phyloP scores from a whole-genome alignment of 2,113 vertebrate genomes.

The Catharus fuscescens region DNA sequence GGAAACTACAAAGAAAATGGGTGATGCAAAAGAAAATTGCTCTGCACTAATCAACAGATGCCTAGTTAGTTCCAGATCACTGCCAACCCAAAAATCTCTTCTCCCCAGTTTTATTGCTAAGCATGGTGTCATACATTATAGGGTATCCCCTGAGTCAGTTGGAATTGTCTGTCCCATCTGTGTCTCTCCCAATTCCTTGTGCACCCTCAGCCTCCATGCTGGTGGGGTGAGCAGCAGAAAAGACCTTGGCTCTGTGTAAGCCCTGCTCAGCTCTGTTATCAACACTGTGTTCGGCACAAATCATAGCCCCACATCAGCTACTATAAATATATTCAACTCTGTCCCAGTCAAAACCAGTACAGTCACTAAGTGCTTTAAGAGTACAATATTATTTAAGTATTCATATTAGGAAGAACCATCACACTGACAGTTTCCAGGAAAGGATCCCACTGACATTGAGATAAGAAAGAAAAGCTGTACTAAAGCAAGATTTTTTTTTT shows the following conservation, averaged over 20 bases:
- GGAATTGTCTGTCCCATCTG: neutral
- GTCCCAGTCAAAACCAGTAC: neutral
- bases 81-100: accelerated
- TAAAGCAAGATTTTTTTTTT: neutral
- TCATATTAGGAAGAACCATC: neutral
- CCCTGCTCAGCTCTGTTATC: neutral
- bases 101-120: neutral
- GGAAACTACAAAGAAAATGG: neutral
- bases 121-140: accelerated
- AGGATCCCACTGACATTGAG: neutral
- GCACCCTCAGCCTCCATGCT: accelerated
- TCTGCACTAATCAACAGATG: neutral
- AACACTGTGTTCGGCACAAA: neutral
- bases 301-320: neutral
- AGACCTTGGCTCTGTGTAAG: neutral
- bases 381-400: neutral
- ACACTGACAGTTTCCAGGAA: neutral
- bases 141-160: neutral
- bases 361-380: neutral
- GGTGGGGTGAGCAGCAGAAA: neutral
- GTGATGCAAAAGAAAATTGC: neutral
- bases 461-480: neutral
- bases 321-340: neutral
- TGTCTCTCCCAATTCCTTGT: accelerated
- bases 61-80: neutral